Base-by-base conservation (phyloP, 2,888 invertebrate species). In the Zootermopsis nevadensis region DNA sequence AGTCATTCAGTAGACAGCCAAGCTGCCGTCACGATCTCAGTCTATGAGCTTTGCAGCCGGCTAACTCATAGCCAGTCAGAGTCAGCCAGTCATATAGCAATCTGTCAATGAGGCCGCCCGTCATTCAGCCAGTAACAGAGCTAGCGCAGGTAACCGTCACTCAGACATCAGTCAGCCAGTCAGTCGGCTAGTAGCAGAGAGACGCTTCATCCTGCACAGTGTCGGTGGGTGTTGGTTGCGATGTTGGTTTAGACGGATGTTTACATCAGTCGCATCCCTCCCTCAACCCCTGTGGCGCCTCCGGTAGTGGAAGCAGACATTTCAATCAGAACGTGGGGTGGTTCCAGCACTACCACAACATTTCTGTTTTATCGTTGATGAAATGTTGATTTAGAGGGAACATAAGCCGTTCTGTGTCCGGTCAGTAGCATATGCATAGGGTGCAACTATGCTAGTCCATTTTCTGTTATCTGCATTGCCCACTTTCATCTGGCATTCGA, bases 331-430 rank as follows among this genome's bases (percentile, higher is more conserved):
- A 22, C 27, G n/a, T 35, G 48, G 7, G 48, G 76, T 12, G n/a
- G 27, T 42, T 76, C 42, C 60, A 60, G 76, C 76, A 38, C 27
- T 76, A 76, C 42, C 76, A 76, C 42, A 76, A 76, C 42, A 76
- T 76, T 76, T 76, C 76, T 42, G 42, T 76, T 76, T 76, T 76
- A 76, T 76, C 42, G 42, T 76, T 76, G 76, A 76, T 76, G 76
- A 42, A 42, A 76, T 76, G 76, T 76, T 76, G 76, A 76, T 76
- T 76, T 76, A 76, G 42, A 76, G 27, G 76, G 76, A 48, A 72
- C 42, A 27, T 60, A 60, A 60, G 60, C 60, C 6, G n/a, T 27
- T 3, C 27, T 27, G n/a, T 60, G 60, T 60, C 60, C 60, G 60
- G 27, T n/a, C 60, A n/a, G 3, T 60, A n/a, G 60, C 27, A 60